These are phyloP conservation scores for Carcharodon carcharias DNA, from an alignment of 2,797 vertebrate species.

Conservation along the genomic window DNA sequence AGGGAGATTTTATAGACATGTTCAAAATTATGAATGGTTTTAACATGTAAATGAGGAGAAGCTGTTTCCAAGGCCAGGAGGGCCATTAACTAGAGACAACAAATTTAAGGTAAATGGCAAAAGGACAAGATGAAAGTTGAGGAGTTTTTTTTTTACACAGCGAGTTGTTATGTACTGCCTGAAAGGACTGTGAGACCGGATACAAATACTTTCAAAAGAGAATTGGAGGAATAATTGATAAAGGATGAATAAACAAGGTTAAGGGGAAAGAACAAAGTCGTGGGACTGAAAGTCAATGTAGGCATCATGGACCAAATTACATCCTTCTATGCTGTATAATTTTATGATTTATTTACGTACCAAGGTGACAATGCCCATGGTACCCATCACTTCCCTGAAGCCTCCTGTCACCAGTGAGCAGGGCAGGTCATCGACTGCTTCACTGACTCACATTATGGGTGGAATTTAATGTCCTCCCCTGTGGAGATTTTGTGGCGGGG, in stretches of 20 bases:
- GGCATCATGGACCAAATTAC: not conserved
- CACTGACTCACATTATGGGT: not conserved
- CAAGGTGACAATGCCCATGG: not conserved
- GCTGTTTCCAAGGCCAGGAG: too few species aligned
- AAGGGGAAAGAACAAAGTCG: too few species aligned
- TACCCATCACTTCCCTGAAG: not conserved
- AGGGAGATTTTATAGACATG: too few species aligned
- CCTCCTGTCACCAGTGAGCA: not conserved
- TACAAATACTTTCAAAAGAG: not conserved
- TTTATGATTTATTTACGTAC: not conserved
- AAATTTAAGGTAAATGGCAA: too few species aligned
- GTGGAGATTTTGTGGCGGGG: too few species aligned
- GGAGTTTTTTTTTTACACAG: not conserved
- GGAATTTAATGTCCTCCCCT: too few species aligned
- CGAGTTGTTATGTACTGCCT: not conserved
- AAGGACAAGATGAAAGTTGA: too few species aligned
- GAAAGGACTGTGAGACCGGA: not conserved
- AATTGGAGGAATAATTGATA: not conserved
- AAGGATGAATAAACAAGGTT: too few species aligned
- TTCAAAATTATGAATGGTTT: too few species aligned
- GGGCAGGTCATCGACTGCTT: not conserved
- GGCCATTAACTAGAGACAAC: too few species aligned
- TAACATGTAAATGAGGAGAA: too few species aligned
- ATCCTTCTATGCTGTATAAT: not conserved
- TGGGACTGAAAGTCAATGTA: too few species aligned